Percentiles rank a stretch among this genome's conserved stretches.
These are phyloP conservation scores for Plectrocnemia conspersa DNA, from an alignment of 1,140 invertebrate species.

Conservation along the genomic window DNA sequence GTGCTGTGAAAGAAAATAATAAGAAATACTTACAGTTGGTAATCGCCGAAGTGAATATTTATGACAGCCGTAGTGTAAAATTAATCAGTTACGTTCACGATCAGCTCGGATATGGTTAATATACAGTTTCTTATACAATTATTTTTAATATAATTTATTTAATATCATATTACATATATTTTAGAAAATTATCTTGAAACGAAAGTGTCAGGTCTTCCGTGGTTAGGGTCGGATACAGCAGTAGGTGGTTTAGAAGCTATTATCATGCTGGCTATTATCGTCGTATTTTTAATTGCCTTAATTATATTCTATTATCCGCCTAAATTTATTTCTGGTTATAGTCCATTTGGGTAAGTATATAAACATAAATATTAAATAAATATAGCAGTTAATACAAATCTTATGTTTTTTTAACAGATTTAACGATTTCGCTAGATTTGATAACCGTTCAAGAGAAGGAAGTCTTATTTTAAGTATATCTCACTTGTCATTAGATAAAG, in stretches of 20 bases:
- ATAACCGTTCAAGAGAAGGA: slow-evolving; percentile 29
- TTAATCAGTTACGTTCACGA: background rate
- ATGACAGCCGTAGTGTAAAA: slow-evolving; percentile 11
- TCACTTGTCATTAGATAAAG: slow-evolving; percentile 27
- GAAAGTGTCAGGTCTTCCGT: slow-evolving; percentile 14
- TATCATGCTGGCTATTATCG: slow-evolving; percentile 10
- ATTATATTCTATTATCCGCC: slow-evolving; percentile 21
- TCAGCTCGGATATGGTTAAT: background rate
- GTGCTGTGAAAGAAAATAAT: background rate
- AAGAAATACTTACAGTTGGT: slow-evolving; percentile 4
- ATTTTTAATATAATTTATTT: background rate
- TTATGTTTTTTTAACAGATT: slow-evolving; percentile 17
- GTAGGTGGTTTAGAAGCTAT: slow-evolving; percentile 21
- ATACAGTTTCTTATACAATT: background rate
- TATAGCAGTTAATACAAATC: background rate
- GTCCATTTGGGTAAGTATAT: slow-evolving; percentile 17
- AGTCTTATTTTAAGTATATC: slow-evolving; percentile 27
- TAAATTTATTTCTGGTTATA: background rate
- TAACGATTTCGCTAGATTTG: slow-evolving; percentile 28
- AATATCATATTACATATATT: background rate
- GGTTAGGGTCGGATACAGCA: slow-evolving; percentile 2
- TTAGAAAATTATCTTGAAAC: background rate
- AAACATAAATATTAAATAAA: no score
- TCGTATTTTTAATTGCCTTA: slow-evolving; percentile 8
- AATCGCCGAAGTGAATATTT: background rate